phyloP scores from a whole-genome alignment of 1,140 invertebrate species.

The Atta cephalotes region DNA sequence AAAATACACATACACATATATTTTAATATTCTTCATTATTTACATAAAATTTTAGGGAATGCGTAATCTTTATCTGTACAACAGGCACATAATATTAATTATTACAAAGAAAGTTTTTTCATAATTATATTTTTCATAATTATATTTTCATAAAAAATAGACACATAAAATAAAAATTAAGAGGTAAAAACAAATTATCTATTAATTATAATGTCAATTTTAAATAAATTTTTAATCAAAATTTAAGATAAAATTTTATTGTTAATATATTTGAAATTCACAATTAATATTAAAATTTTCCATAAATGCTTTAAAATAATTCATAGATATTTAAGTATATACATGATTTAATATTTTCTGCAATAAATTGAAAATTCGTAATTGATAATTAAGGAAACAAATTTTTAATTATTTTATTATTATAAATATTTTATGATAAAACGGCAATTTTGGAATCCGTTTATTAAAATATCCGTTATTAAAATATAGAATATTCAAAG shows the following conservation, averaged over 20 bases:
- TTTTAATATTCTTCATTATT: not conserved
- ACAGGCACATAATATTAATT: not conserved
- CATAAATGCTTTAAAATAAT: not conserved
- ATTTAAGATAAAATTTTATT: not conserved
- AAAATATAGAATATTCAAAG: not conserved
- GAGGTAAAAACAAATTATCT: not conserved
- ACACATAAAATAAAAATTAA: not conserved
- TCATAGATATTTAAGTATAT: not conserved
- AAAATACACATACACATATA: too few relatives aligned
- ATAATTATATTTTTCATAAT: not conserved
- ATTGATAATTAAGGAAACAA: not conserved
- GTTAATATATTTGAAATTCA: not conserved
- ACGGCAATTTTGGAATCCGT: not conserved
- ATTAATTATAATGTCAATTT: not conserved
- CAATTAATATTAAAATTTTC: not conserved
- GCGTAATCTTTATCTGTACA: not conserved
- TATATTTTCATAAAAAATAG: not conserved
- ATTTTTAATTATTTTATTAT: conserved; percentile 11
- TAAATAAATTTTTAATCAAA: conserved; percentile 3
- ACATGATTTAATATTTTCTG: not conserved
- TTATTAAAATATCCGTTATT: not conserved
- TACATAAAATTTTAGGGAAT: conserved; percentile 1
- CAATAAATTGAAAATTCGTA: not conserved
- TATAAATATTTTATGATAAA: not conserved
- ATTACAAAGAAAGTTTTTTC: not conserved